Evolutionary conservation across 2,888 invertebrate species (phyloP), one percentile per base, ranked within the genome.

Genomic region (Amblyjoppa proteus): DNA sequence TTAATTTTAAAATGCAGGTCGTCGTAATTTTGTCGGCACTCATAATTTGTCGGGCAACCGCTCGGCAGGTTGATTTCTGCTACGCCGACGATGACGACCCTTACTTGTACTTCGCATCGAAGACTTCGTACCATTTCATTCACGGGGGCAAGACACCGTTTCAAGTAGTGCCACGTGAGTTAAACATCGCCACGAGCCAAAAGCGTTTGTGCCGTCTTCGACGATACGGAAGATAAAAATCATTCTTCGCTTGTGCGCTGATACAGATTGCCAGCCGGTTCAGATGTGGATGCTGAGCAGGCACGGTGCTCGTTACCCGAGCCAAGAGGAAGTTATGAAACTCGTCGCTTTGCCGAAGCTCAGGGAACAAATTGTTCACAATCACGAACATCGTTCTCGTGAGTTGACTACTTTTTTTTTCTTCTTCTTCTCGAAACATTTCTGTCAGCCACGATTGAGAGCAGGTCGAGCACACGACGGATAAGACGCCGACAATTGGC

Each of bases 91-190:
- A 96, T 84, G 94, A 95, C 31, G 95, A 96, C 81, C 97, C 97
- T 0, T 97, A 97, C 90, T 92, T 96, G 20, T 95, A 96, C 76
- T 97, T 97, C 91, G 96, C 95, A 11, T 96, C 97, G 5, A 97
- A 97, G 94, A 97, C 97, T 0, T 96, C 97, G 0, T 98, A 98
- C 92, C 95, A 96, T 89, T 96, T 97, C 89, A 95, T 96, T 20
- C 96, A 95, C 85, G 95, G 96, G 64, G 95, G 96, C 53, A 95
- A 95, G 81, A 95, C 95, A 0, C 95, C 95, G 84, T 95, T 95
- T 80, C 96, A 96, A 86, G 95, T 95, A 75, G 95, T 97, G 58
- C 96, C 96, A 88, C 96, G 97, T 97, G 94, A 95, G 89, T 89
- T 16, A 34, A 64, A 31, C 6, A 64, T 34, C 7, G 28, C 0